Evolutionary conservation across 1,140 invertebrate species (phyloP).

Genomic region (Saccostrea glomerata): DNA sequence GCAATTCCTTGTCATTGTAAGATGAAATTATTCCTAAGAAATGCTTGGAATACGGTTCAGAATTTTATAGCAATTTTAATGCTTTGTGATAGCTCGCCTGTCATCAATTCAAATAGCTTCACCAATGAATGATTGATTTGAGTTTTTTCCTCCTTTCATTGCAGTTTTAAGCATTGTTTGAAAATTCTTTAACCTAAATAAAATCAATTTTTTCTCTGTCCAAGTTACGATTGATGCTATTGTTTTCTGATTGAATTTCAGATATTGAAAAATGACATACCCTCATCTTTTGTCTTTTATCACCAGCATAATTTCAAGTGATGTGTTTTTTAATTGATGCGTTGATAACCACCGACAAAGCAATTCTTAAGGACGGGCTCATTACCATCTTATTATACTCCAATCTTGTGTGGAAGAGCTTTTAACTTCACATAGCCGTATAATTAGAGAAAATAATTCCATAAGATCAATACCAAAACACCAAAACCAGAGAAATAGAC

Average conservation of each 20-base stretch:
- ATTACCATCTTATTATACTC: background rate
- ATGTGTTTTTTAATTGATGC: background rate
- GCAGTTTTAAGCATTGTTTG: background rate
- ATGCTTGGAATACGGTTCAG: background rate
- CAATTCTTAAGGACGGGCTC: background rate
- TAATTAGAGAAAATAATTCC: background rate
- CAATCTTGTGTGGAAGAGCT: background rate
- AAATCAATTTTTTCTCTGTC: slow-evolving; percentile 21
- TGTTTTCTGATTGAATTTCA: background rate
- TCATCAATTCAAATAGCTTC: background rate
- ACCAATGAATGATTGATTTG: background rate
- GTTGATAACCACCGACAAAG: background rate
- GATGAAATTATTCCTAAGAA: background rate
- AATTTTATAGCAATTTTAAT: background rate
- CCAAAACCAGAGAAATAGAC: no score
- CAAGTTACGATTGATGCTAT: background rate
- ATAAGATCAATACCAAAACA: background rate
- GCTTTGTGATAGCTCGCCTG: background rate
- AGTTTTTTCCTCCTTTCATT: background rate
- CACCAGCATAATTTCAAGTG: background rate
- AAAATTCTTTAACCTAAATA: slow-evolving; percentile 11
- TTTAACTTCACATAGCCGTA: background rate
- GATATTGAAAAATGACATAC: background rate
- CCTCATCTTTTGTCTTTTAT: background rate
- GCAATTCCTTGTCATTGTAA: background rate